These are phyloP conservation scores for Machimus atricapillus DNA, from an alignment of 2,888 invertebrate species.

Conservation along the genomic window DNA sequence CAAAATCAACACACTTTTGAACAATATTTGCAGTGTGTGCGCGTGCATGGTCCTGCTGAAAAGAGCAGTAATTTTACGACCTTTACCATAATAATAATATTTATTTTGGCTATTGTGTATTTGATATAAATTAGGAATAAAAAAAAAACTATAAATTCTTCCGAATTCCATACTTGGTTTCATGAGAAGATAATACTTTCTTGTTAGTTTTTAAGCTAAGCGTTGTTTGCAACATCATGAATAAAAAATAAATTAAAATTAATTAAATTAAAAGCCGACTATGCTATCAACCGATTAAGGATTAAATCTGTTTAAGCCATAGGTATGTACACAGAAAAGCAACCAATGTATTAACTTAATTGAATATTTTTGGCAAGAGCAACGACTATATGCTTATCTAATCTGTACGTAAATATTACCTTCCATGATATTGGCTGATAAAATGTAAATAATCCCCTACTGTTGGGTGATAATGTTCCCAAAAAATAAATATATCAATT, in stretches of 20 bases:
- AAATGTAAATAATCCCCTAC: background rate
- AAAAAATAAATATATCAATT: background rate
- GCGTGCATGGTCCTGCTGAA: background rate
- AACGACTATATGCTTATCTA: background rate
- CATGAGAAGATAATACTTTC: too few relatives aligned
- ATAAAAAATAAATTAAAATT: background rate
- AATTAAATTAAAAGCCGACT: background rate
- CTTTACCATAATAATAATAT: too few relatives aligned
- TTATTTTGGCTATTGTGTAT: too few relatives aligned
- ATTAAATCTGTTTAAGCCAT: background rate
- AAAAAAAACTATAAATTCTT: too few relatives aligned
- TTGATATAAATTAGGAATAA: too few relatives aligned
- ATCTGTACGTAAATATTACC: background rate
- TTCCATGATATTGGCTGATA: background rate
- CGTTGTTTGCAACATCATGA: background rate
- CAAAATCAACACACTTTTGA: background rate
- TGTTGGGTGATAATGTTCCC: background rate
- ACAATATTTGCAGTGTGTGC: background rate
- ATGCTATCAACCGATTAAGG: background rate
- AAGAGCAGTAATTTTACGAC: too few relatives aligned
- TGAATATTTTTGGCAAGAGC: background rate
- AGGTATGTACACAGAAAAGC: background rate
- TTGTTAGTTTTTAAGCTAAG: background rate
- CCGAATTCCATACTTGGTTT: too few relatives aligned
- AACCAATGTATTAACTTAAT: background rate